A percentile compares a stretch with the other conserved stretches of the same genome.
Evolutionary conservation across 2,888 invertebrate species (phyloP).

Genomic region (Scotopteryx bipunctaria): DNA sequence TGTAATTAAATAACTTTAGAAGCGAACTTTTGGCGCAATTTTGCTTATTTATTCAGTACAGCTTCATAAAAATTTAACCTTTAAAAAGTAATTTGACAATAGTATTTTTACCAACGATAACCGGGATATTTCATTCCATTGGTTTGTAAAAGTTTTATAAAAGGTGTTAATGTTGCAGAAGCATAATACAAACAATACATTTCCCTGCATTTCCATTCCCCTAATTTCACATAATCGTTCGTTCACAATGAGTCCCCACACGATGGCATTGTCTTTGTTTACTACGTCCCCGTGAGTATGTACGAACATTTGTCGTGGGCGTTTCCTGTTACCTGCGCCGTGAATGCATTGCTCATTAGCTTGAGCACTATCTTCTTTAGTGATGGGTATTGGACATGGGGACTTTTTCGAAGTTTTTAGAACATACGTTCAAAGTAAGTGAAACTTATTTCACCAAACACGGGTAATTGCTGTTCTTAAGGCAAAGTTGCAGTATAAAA

Average conservation of each 20-base stretch:
- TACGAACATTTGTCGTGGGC: slow-evolving; percentile 40
- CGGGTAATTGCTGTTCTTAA: too few species aligned
- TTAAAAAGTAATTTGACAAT: too few species aligned
- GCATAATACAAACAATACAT: slow-evolving; percentile 3
- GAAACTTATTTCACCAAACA: too few species aligned
- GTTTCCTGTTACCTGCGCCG: slow-evolving; percentile 45
- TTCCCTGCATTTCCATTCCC: slow-evolving; percentile 4
- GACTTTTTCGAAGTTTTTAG: too few species aligned
- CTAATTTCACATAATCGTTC: slow-evolving; percentile 16
- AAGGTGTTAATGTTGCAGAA: background rate
- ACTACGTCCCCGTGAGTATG: slow-evolving; percentile 36
- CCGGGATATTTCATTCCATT: too few species aligned
- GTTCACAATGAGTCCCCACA: slow-evolving; percentile 20
- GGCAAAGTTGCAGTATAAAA: too few species aligned
- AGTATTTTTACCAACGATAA: too few species aligned
- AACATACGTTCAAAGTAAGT: too few species aligned
- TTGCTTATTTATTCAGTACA: too few species aligned
- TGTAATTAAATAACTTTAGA: background rate
- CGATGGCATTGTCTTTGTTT: slow-evolving; percentile 34
- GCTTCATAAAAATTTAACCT: too few species aligned
- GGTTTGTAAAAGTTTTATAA: too few species aligned
- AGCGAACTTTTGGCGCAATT: too few species aligned
- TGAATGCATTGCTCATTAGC: slow-evolving; percentile 28
- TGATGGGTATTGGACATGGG: slow-evolving; percentile 14
- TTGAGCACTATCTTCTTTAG: slow-evolving; percentile 16